phyloP scores from a whole-genome alignment of 2,113 vertebrate species.

The Setophaga petechia region DNA sequence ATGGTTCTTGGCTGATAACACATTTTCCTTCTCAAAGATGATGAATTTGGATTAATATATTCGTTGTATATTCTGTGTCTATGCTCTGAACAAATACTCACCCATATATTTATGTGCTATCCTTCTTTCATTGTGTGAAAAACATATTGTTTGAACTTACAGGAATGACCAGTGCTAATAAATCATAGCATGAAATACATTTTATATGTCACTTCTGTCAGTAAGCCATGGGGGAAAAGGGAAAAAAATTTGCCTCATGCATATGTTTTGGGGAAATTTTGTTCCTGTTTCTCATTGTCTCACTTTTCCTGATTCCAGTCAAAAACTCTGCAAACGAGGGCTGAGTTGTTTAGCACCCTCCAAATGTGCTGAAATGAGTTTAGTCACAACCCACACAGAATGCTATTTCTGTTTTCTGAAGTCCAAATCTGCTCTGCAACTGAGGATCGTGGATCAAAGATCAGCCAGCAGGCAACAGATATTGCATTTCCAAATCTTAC shows the following conservation, averaged over 20 bases:
- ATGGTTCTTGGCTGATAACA: not conserved
- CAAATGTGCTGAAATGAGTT: slow-evolving; percentile 42
- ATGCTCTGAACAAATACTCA: not conserved
- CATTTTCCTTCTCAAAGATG: not conserved
- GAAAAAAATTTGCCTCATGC: not conserved
- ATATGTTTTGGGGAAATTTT: slow-evolving; percentile 33
- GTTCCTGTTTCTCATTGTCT: slow-evolving; percentile 17
- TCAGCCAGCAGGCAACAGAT: not conserved
- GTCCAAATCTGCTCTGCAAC: not conserved
- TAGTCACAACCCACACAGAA: slow-evolving; percentile 35
- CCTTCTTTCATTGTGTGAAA: not conserved
- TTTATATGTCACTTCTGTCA: not conserved
- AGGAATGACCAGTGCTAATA: not conserved
- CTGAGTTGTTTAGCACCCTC: slow-evolving; percentile 36
- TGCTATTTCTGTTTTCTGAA: slow-evolving; percentile 30
- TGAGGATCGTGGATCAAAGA: not conserved
- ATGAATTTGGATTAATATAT: not conserved
- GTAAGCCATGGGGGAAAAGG: not conserved
- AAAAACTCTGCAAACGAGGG: not conserved
- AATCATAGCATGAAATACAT: not conserved
- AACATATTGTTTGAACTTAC: not conserved
- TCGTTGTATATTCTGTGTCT: not conserved
- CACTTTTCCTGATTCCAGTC: not conserved
- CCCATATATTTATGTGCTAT: not conserved
- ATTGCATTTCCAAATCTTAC: not conserved